Percentiles rank a stretch among this genome's conserved stretches.
Evolutionary conservation across 2,113 vertebrate genomes (phyloP).

Genomic region (Burhinus oedicnemus): DNA sequence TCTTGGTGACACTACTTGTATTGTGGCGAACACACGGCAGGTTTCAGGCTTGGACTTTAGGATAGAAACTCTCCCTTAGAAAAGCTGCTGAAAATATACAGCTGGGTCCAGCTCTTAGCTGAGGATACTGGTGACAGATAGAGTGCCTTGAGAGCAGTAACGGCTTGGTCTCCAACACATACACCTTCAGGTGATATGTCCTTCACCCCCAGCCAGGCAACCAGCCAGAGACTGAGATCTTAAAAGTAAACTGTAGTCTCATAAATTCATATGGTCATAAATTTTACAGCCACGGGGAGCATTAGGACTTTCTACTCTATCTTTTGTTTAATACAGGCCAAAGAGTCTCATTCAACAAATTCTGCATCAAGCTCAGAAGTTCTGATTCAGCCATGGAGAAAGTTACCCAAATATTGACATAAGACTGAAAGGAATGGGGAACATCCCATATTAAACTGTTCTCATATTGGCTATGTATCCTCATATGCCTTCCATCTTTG

Average conservation of each 20-base stretch:
- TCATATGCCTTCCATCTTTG: neutral
- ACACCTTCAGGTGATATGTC: neutral
- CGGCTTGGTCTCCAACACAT: neutral
- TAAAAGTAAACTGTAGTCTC: neutral
- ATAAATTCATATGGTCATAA: neutral
- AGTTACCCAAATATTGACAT: constrained; percentile 5
- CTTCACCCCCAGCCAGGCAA: neutral
- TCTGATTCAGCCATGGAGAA: neutral
- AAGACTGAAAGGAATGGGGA: neutral
- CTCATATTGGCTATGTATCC: neutral
- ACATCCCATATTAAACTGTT: neutral
- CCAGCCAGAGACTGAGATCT: neutral
- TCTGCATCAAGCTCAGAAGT: neutral
- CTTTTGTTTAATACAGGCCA: neutral
- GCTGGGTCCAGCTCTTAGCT: neutral
- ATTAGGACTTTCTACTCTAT: neutral
- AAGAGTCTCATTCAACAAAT: constrained; percentile 5
- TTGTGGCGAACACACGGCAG: neutral
- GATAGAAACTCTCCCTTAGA: neutral
- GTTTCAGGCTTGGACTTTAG: neutral
- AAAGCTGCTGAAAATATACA: neutral
- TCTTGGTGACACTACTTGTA: neutral
- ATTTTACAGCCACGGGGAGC: neutral
- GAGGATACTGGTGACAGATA: neutral
- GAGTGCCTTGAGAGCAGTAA: neutral